These are phyloP conservation scores for Heliconius cydno DNA, from an alignment of 2,888 invertebrate genomes.

Conservation along the genomic window DNA sequence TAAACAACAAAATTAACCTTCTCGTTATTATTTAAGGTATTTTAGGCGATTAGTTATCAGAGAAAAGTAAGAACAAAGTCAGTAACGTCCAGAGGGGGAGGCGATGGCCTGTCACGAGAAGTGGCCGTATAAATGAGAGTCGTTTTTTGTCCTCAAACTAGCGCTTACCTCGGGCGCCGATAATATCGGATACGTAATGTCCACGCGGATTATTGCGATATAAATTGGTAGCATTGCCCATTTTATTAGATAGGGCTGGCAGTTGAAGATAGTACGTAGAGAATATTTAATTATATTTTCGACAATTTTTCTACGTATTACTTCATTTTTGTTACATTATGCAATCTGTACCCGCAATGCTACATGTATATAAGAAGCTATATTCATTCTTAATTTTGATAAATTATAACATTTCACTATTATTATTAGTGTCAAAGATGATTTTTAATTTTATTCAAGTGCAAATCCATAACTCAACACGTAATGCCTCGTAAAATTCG, in stretches of 20 bases:
- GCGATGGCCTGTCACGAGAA: constrained; percentile 70
- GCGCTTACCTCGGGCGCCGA: constrained; percentile 69
- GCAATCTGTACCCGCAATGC: too few species aligned
- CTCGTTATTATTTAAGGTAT: not conserved
- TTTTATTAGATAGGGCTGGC: constrained; percentile 73
- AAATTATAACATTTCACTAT: too few species aligned
- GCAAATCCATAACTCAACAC: too few species aligned
- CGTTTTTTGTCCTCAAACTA: constrained; percentile 81
- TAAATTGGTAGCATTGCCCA: constrained; percentile 82
- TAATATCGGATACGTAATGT: constrained; percentile 79
- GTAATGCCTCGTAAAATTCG: too few species aligned
- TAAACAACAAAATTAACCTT: not conserved
- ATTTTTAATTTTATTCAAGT: too few species aligned
- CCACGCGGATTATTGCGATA: constrained; percentile 84
- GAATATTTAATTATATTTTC: not conserved
- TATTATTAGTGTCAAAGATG: too few species aligned
- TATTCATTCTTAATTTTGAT: too few species aligned
- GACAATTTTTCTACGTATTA: not conserved
- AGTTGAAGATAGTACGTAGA: not conserved
- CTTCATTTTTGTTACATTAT: too few species aligned
- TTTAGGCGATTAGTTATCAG: constrained; percentile 25
- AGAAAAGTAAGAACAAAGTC: constrained; percentile 28
- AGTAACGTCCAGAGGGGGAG: constrained; percentile 48
- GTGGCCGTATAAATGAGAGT: constrained; percentile 80
- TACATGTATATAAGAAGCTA: too few species aligned